Evolutionary conservation across 2,797 vertebrate genomes (phyloP), one percentile per base, ranked within the genome.

Genomic region (Onychomys torridus): DNA sequence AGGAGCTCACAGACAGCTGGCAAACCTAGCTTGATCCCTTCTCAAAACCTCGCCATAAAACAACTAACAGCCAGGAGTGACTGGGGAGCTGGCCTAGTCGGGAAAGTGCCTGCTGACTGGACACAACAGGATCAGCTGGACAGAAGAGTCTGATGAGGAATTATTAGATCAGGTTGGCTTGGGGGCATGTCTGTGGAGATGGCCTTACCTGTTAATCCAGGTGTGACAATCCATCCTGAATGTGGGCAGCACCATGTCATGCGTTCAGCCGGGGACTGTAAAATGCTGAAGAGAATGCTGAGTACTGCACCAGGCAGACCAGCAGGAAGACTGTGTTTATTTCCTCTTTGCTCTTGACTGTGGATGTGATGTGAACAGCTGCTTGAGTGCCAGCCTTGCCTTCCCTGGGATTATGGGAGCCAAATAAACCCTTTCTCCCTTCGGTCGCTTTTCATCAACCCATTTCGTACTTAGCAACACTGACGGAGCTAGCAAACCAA

Each of bases 161-260:
- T 49, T 16, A 16, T 40, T 49, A 77, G 75, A 6, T 61, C 55
- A 29, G 14, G 25, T 10, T 61, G n/a, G n/a, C 79, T 40, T 40
- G 27, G 25, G 7, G 37, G 7, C 5, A 43, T 3, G 57, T 61
- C 37, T 29, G 55, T 40, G 4, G n/a, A 29, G 79, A 40, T 61
- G 5, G 23, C 57, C 55, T 57, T 37, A 79, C 55, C 78, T 57
- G 34, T 25, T 81, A 37, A 37, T 25, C 4, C 17, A 55, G 32
- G 49, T 55, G 52, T 57, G 52, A 79, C 10, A 10, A 57, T 32
- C 5, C 52, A 23, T 52, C 77, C 77, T 59, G 78, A 57, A 7
- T 14, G 79, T 27, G 8, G 57, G 57, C 2, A 40, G 55, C n/a
- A 27, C n/a, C 23, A 0, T 27, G 4, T 37, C n/a, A n/a, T 0